A percentile compares a stretch with the other conserved stretches of the same genome.
These are phyloP conservation scores for Hoplodrina blanda DNA, from an alignment of 2,888 invertebrate species.

Conservation along the genomic window DNA sequence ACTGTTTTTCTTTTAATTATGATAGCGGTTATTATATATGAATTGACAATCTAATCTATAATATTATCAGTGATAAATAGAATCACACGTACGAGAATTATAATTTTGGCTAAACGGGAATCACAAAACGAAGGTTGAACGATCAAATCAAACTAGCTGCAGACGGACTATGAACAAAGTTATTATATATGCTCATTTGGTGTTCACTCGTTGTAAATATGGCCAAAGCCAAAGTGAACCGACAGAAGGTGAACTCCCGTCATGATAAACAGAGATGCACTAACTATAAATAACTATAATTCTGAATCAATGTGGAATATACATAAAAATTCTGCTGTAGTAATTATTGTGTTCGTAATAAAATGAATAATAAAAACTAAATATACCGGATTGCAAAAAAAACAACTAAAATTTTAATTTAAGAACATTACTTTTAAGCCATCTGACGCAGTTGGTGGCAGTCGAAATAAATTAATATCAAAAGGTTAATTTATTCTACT, in stretches of 20 bases:
- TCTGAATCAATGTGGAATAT: too few species aligned
- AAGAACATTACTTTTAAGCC: too few species aligned
- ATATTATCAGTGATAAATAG: background rate
- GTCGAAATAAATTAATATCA: too few species aligned
- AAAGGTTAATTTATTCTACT: too few species aligned
- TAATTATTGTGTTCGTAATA: too few species aligned
- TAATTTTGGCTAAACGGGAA: constrained; percentile 1
- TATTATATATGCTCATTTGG: background rate
- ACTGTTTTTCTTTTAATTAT: background rate
- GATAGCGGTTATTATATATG: background rate
- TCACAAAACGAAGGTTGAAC: background rate
- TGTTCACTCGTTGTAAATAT: background rate
- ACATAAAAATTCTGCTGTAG: too few species aligned
- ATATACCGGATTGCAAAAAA: too few species aligned
- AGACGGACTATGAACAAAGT: too few species aligned
- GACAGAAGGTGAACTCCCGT: background rate
- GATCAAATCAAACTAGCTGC: background rate
- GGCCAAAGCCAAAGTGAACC: background rate
- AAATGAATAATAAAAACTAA: too few species aligned
- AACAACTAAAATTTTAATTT: too few species aligned
- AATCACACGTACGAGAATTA: background rate
- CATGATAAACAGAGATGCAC: too few species aligned
- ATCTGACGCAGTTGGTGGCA: too few species aligned
- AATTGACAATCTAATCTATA: background rate
- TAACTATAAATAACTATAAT: background rate